A percentile compares a stretch with the other conserved stretches of the same genome.
These are phyloP conservation scores for Hipparchia semele DNA, from an alignment of 2,888 invertebrate species.

Conservation along the genomic window DNA sequence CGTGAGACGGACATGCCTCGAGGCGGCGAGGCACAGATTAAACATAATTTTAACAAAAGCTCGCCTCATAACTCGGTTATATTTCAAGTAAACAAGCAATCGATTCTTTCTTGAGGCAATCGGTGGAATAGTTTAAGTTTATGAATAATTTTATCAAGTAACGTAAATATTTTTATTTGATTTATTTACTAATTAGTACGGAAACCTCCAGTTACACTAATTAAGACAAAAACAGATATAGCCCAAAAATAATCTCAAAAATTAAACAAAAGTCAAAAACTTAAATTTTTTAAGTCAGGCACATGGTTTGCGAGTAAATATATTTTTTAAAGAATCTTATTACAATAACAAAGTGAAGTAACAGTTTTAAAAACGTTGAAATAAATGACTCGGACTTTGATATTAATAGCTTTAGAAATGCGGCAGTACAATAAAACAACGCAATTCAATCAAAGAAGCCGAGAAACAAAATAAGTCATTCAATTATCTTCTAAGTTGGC, in stretches of 20 bases:
- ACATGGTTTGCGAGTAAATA: too few species aligned
- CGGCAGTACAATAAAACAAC: slow-evolving; percentile 16
- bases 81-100: background rate
- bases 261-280: too few species aligned
- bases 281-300: too few species aligned
- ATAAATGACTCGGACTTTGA: background rate
- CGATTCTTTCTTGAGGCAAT: background rate
- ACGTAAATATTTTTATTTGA: too few species aligned
- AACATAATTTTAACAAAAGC: too few species aligned
- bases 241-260: too few species aligned
- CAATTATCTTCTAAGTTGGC: slow-evolving; percentile 37
- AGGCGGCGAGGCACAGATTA: slow-evolving; percentile 46
- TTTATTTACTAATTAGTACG: too few species aligned
- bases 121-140: background rate
- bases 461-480: slow-evolving; percentile 42
- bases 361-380: background rate
- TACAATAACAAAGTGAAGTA: too few species aligned
- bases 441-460: slow-evolving; percentile 36
- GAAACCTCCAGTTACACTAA: too few species aligned
- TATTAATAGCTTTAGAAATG: too few species aligned
- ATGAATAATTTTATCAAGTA: background rate
- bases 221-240: too few species aligned
- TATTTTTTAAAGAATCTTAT: too few species aligned
- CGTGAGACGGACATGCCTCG: slow-evolving; percentile 54
- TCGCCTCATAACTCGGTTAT: background rate